Base-by-base conservation (phyloP, 2,888 invertebrate genomes). In the Nymphalis urticae region DNA sequence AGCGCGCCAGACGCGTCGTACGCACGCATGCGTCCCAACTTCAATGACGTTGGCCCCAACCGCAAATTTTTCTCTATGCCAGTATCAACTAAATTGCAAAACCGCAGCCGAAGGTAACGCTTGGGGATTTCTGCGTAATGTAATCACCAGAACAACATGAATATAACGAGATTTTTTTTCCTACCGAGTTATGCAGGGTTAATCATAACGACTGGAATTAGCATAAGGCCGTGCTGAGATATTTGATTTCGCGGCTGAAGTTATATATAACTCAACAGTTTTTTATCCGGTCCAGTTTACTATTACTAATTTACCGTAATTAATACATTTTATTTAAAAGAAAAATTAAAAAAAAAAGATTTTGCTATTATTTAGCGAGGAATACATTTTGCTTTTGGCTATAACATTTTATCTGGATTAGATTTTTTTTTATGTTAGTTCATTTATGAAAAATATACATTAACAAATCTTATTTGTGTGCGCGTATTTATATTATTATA, bases 71-170 rank as follows among this genome's bases (percentile, higher is more conserved):
- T 89, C 89, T 88, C 85, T 85, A 85, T 81, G 82, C 81, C 83
- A 82, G 83, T 83, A 83, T 81, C 80, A 80, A 86, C 83, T 85
- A 89, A 92, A 91, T 91, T 90, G 88, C 88, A 77, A 88, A 91
- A 87, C 89, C 91, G 79, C 84, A 79, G 79, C 81, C 82, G 83
- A 82, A 87, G 85, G 85, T 83, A 85, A 80, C 81, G 82, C 83
- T 76, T 80, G 84, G 85, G 88, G 84, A 85, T 83, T 82, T 75
- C 73, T 79, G 80, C 81, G 80, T 81, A 81, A 85, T 83, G 86
- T 87, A 89, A 89, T 89, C 87, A 87, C 85, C 19, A 36, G 79
- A 87, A 86, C 85, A 86, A 85, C 85, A 80, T 81, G 80, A 80
- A 80, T 68, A 83, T 84, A 87, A 88, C 85, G 83, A 86, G 84